phyloP scores from a whole-genome alignment of 2,113 vertebrate species.

The Dicrurus megarhynchus region DNA sequence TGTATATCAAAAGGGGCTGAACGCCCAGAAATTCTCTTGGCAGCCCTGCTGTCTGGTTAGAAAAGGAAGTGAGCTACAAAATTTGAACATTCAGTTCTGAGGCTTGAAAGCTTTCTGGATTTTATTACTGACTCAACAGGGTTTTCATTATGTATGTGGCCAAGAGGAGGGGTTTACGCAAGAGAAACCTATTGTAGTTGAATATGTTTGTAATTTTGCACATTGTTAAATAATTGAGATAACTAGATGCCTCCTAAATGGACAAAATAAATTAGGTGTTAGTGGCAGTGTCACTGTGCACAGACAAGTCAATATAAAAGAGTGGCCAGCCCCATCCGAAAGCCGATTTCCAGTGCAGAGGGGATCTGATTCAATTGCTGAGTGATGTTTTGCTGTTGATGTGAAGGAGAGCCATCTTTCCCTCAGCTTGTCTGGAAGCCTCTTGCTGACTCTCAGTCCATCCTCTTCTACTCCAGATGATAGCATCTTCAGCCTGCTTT shows the following conservation, averaged over 20 bases:
- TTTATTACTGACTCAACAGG: constrained; percentile 81
- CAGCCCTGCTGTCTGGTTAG: constrained; percentile 79
- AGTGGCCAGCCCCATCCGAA: background rate
- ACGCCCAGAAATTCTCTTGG: constrained; percentile 75
- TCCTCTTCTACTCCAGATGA: background rate
- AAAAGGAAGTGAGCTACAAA: constrained; percentile 78
- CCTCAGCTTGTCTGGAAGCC: background rate
- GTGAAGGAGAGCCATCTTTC: background rate
- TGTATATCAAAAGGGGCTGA: constrained; percentile 69
- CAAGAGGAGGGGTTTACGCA: constrained; percentile 73
- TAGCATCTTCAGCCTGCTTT: background rate
- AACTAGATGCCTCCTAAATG: constrained; percentile 65
- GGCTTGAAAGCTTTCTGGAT: constrained; percentile 71
- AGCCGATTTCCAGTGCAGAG: background rate
- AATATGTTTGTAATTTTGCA: constrained; percentile 75
- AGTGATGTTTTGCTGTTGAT: background rate
- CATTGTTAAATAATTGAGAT: constrained; percentile 72
- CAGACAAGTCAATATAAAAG: background rate
- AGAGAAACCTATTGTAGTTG: constrained; percentile 74
- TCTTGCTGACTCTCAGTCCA: background rate
- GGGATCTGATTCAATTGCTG: background rate
- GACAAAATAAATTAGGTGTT: constrained; percentile 26
- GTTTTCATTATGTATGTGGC: constrained; percentile 80
- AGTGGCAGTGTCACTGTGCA: background rate
- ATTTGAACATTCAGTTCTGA: constrained; percentile 84